Percentiles rank a stretch among this genome's conserved stretches.
Evolutionary conservation across 2,113 vertebrate species (phyloP).

Genomic region (Petrocephalus microphthalmus): DNA sequence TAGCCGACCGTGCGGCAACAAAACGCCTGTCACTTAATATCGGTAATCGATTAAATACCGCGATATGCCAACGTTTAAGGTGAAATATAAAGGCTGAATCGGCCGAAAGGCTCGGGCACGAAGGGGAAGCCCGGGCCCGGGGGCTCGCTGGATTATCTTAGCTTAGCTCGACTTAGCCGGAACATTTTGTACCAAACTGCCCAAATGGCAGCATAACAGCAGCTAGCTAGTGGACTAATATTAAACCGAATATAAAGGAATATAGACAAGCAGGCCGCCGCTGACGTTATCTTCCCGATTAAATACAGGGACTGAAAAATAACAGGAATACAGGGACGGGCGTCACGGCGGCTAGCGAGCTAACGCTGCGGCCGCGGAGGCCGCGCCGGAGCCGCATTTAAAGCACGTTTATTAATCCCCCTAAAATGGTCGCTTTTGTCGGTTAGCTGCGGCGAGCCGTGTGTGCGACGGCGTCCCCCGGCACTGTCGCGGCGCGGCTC

Average conservation of each 20-base stretch:
- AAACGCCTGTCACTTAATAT: background rate
- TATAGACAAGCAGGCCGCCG: background rate
- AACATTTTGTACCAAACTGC: constrained; percentile 1
- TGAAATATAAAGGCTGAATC: background rate
- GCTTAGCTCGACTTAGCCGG: background rate
- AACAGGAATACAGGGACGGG: background rate
- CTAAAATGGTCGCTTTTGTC: background rate
- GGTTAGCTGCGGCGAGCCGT: background rate
- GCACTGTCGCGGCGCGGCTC: background rate
- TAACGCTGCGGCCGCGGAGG: background rate
- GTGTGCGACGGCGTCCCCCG: background rate
- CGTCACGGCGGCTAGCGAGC: background rate
- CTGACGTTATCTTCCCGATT: background rate
- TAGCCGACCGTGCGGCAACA: background rate
- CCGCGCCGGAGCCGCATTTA: background rate
- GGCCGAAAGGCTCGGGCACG: background rate
- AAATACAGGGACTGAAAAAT: background rate
- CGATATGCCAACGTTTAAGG: background rate
- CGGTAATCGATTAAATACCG: background rate
- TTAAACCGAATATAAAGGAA: background rate
- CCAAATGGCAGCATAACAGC: background rate
- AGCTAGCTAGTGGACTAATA: background rate
- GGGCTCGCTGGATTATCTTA: background rate
- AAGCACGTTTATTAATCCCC: background rate
- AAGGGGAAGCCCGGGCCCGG: background rate